These are phyloP conservation scores for Zaprionus inermis DNA, from an alignment of 1,140 invertebrate species.

Conservation along the genomic window DNA sequence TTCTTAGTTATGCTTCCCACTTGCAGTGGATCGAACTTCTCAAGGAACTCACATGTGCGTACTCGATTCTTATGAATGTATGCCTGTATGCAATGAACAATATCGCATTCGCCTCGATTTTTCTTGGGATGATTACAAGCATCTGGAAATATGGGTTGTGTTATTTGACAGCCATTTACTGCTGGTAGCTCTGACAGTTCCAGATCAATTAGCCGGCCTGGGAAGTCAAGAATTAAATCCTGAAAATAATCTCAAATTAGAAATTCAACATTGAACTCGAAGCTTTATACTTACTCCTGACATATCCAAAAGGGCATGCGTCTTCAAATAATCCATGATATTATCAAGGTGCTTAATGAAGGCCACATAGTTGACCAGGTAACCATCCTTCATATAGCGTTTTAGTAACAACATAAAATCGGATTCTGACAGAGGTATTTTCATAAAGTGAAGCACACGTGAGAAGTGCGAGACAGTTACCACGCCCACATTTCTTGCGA, in stretches of 20 bases:
- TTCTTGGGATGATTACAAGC: slow-evolving; percentile 65
- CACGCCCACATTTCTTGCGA: slow-evolving; percentile 88
- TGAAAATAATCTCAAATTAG: slow-evolving; percentile 45
- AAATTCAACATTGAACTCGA: not conserved
- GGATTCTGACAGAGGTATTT: slow-evolving; percentile 87
- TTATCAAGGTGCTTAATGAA: slow-evolving; percentile 87
- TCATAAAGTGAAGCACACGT: slow-evolving; percentile 88
- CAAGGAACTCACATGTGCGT: slow-evolving; percentile 87
- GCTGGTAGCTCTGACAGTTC: slow-evolving; percentile 87
- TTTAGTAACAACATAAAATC: slow-evolving; percentile 89
- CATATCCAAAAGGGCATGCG: slow-evolving; percentile 62
- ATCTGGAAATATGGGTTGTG: slow-evolving; percentile 66
- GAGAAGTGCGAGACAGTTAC: slow-evolving; percentile 90
- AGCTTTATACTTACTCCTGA: slow-evolving; percentile 49
- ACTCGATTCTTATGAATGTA: slow-evolving; percentile 87
- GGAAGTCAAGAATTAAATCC: slow-evolving; percentile 85
- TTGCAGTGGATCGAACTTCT: slow-evolving; percentile 87
- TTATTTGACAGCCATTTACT: slow-evolving; percentile 85
- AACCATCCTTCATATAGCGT: slow-evolving; percentile 88
- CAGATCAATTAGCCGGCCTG: slow-evolving; percentile 87
- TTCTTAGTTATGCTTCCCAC: slow-evolving; percentile 87
- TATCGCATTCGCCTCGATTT: slow-evolving; percentile 68
- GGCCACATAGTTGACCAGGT: slow-evolving; percentile 89
- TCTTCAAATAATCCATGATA: slow-evolving; percentile 84
- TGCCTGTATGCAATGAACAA: slow-evolving; percentile 72